Percentiles rank a stretch among this genome's conserved stretches.
These are phyloP conservation scores for Limonius californicus DNA, from an alignment of 1,140 invertebrate species.

Conservation along the genomic window DNA sequence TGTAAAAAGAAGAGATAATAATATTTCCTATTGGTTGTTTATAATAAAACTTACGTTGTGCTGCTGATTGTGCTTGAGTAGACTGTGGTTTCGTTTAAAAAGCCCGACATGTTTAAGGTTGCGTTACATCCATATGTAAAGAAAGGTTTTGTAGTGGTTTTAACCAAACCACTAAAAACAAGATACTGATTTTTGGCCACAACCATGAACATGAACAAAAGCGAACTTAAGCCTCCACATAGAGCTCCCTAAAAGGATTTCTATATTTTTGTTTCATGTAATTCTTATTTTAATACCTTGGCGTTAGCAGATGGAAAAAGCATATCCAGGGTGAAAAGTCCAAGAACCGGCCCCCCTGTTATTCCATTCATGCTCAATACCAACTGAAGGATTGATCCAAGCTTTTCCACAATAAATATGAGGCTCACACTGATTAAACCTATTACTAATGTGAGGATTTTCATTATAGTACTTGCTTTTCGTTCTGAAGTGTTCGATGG, in stretches of 20 bases:
- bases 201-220: not conserved
- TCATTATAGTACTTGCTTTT: constrained; percentile 50
- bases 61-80: too few relatives aligned
- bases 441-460: constrained; percentile 56
- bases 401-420: constrained; percentile 58
- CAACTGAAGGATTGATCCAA: constrained; percentile 59
- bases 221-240: not conserved
- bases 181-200: not conserved
- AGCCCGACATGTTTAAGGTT: not conserved
- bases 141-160: not conserved
- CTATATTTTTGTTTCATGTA: not conserved
- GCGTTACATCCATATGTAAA: not conserved
- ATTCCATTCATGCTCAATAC: constrained; percentile 60
- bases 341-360: constrained; percentile 60
- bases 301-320: constrained; percentile 62
- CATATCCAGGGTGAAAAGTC: constrained; percentile 64
- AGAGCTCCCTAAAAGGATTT: not conserved
- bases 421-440: constrained; percentile 55
- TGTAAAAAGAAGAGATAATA: not conserved
- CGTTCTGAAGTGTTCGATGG: constrained; percentile 46
- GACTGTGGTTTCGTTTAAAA: too few relatives aligned
- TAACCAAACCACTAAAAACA: not conserved
- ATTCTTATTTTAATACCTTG: constrained; percentile 32
- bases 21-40: not conserved
- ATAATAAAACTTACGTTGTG: not conserved